Evolutionary conservation across 2,113 vertebrate species (phyloP).

Genomic region (Clarias gariepinus): DNA sequence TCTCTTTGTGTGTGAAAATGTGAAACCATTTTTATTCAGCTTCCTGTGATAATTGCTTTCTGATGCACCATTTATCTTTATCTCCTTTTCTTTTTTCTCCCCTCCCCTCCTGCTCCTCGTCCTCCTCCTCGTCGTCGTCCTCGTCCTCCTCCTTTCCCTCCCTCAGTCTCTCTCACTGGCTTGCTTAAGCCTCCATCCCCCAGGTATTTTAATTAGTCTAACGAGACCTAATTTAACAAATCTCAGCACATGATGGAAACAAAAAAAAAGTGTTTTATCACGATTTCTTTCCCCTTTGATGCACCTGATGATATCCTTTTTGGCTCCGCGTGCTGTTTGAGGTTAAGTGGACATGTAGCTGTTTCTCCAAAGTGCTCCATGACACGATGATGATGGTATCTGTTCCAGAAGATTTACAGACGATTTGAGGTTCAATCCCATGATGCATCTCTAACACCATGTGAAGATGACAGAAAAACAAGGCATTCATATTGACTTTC

Average conservation of each 20-base stretch:
- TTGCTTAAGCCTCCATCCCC: conserved; percentile 48
- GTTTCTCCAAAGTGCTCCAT: conserved; percentile 21
- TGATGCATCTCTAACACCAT: neutral
- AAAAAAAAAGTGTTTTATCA: conserved; percentile 42
- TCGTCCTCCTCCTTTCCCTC: conserved; percentile 14
- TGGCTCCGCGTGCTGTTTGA: neutral
- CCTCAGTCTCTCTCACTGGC: conserved; percentile 30
- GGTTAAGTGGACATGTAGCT: conserved; percentile 14
- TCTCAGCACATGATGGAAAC: conserved; percentile 50
- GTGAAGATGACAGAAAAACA: conserved; percentile 4
- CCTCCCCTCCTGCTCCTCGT: conserved; percentile 26
- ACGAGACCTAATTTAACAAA: conserved; percentile 51
- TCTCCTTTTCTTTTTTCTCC: conserved; percentile 41
- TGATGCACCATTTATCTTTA: conserved; percentile 58
- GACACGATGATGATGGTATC: conserved; percentile 11
- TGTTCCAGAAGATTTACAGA: conserved; percentile 10
- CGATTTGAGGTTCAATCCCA: neutral
- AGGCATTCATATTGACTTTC: neutral
- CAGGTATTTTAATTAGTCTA: conserved; percentile 58
- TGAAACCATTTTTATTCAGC: conserved; percentile 64
- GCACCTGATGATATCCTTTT: conserved; percentile 35
- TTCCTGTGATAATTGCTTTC: conserved; percentile 70
- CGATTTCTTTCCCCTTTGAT: conserved; percentile 6
- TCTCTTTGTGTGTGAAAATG: conserved; percentile 57
- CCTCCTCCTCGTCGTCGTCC: neutral